Base-by-base conservation (phyloP, 2,888 invertebrate species). In the Rhingia rostrata region DNA sequence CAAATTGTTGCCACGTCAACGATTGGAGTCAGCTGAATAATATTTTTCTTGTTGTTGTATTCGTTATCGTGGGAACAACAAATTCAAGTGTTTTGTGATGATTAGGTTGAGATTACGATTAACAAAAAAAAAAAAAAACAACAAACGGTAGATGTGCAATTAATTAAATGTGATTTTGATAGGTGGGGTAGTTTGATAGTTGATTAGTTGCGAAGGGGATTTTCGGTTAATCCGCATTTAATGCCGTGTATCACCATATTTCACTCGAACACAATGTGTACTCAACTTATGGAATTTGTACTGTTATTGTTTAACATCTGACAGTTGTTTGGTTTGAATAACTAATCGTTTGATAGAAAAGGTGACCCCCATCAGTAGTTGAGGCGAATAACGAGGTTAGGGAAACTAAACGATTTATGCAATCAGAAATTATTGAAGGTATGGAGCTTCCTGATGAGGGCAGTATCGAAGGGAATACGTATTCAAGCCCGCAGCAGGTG, bases 31-130 rank as follows among this genome's bases (percentile, higher is more conserved):
- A 37, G 58, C 58, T 66, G 63, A 54, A 41, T 56, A 35, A 63
- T 14, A 47, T 63, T 32, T 14, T 74, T 70, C 41, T 60, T 51
- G 10, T 47, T 45, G 43, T 22, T 45, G 4, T n/a, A 33, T 61
- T 73, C 37, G 70, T 78, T 78, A 82, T 82, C 78, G 72, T 61
- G 66, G 32, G 72, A 77, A 78, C 64, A 54, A 12, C 39, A 66
- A 78, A 78, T 72, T 78, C 66, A 58, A 67, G 49, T 32, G 22
- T 22, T 22, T 22, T 22, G 22, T 22, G 60, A 10, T 54, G 61
- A 83, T 78, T 51, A 73, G 43, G 47, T 69, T 14, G 54, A 60
- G 64, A 61, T 70, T 67, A 35, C 54, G 67, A 12, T n/a, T 53
- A 49, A 69, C 66, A 67, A 54, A 54, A 22, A 22, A n/a, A 45